A percentile compares a stretch with the other conserved stretches of the same genome.
These are phyloP conservation scores for Eustalomyia histrio DNA, from an alignment of 2,888 invertebrate species.

Conservation along the genomic window DNA sequence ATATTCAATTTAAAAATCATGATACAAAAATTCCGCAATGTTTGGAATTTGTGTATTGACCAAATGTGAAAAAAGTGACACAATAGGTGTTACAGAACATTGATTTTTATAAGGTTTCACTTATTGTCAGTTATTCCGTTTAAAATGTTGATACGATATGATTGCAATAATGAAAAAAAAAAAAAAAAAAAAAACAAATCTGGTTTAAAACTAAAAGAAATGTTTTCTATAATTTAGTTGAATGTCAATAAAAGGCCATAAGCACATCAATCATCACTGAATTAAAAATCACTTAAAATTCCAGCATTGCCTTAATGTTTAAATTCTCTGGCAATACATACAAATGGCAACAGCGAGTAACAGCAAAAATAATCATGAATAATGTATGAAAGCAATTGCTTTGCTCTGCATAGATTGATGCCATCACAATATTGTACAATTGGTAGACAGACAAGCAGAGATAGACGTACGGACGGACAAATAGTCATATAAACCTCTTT, in stretches of 20 bases:
- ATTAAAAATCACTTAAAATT: constrained; percentile 66
- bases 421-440: constrained; percentile 9
- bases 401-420: constrained; percentile 63
- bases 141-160: constrained; percentile 30
- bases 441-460: neutral
- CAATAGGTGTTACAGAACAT: constrained; percentile 61
- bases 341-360: constrained; percentile 23
- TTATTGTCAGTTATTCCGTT: constrained; percentile 28
- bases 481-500: neutral
- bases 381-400: constrained; percentile 64
- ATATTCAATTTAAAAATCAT: constrained; percentile 3
- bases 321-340: constrained; percentile 25
- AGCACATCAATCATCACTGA: constrained; percentile 66
- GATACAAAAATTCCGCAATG: constrained; percentile 46
- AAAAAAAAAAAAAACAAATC: too few relatives aligned
- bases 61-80: constrained; percentile 55
- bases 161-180: constrained; percentile 15
- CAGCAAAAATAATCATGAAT: constrained; percentile 60
- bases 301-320: constrained; percentile 60
- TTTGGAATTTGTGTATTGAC: constrained; percentile 51
- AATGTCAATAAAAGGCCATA: constrained; percentile 65
- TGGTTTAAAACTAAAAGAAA: constrained; percentile 51
- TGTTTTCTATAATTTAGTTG: constrained; percentile 64
- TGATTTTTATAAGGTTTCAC: constrained; percentile 59
- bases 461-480: neutral